Evolutionary conservation across 2,797 vertebrate genomes (phyloP), one percentile per base, ranked within the genome.

Genomic region (Xiphorhynchus erythropygius): DNA sequence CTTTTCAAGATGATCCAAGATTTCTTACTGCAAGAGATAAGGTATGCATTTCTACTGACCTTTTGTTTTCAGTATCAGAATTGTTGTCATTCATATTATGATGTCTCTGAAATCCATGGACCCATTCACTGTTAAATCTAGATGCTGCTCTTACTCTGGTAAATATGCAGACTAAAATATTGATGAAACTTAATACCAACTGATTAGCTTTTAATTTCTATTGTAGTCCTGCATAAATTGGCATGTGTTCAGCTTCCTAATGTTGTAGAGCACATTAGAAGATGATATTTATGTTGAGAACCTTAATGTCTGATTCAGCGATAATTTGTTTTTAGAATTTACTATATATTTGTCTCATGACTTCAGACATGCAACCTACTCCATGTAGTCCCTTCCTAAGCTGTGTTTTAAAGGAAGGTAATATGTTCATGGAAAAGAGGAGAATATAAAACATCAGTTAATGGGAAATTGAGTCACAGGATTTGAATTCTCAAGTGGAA

Each of bases 1-100:
- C 99, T 41, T 99, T 99, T 97, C 99, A 99, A 94, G 99, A 99
- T 93, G 99, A 99, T 97, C 99, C 99, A 6, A 98, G 99, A 86
- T 99, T 99, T 98, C 98, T 99, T 82, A 99, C 99, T 44, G 99
- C 99, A 37, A 98, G 99, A 98, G 99, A 99, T 97, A 99, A 99
- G 98, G 99, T 99, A 97, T 96, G 97, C 96, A 32, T 87, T 88
- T 89, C 52, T 87, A 19, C 33, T 93, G 3, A 52, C 42, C 27
- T 57, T 81, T 87, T 77, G 13, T 41, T 75, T 81, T 92, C 39
- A n/a, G 17, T 35, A 7, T 63, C n/a, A 80, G 63, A 81, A 46
- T 56, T 33, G 49, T 85, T 77, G 42, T 64, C 76, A 21, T 71
- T 73, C 37, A 4, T 71, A 11, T 64, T 68, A 42, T 4, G 27